Evolutionary conservation across 1,140 invertebrate species (phyloP), one percentile per base, ranked within the genome.

Genomic region (Saccostrea cuccullata): DNA sequence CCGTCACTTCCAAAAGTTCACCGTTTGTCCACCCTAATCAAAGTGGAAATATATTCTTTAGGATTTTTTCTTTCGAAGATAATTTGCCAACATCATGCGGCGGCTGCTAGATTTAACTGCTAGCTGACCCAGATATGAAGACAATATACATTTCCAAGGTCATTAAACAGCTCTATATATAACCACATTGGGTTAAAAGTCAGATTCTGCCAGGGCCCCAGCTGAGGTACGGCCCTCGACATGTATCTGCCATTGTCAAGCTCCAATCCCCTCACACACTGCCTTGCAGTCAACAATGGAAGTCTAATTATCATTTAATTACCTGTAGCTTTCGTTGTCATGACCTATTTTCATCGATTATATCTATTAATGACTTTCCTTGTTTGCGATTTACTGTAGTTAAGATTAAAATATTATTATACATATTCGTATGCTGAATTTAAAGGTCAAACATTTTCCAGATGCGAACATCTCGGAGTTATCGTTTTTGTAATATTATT

Each of bases 91-190:
- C 70, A 26, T 15, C 23, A 30, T 36, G 30, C 26, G 15, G 70
- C 5, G 70, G 13, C 70, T 77, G 23, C 23, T 77, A 77, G 70
- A 77, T 77, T 77, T 30, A 73, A 77, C 70, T 30, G 70, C 70
- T 77, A 15, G 26, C 70, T 30, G 70, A 36, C 70, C 70, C 26
- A 77, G 70, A 77, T 77, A 77, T 77, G 70, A 77, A 77, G 23
- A 77, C 11, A 15, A 77, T 77, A 17, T 77, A 77, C 26, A 36
- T 30, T 36, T 30, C 58, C 70, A 77, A 77, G 70, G 70, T 17
- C 70, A 77, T 36, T 77, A 4, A 77, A 30, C 70, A 64, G 70
- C 26, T 47, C 47, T 77, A 77, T 30, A 30, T 36, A 77, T 77
- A 77, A 36, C 70, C 26, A 36, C 23, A 77, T 13, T 30, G 23